Percentiles rank a stretch among this genome's conserved stretches.
Conservation (phyloP, 2,797 vertebrate genomes). For the Enteromius fasciolatus region DNA sequence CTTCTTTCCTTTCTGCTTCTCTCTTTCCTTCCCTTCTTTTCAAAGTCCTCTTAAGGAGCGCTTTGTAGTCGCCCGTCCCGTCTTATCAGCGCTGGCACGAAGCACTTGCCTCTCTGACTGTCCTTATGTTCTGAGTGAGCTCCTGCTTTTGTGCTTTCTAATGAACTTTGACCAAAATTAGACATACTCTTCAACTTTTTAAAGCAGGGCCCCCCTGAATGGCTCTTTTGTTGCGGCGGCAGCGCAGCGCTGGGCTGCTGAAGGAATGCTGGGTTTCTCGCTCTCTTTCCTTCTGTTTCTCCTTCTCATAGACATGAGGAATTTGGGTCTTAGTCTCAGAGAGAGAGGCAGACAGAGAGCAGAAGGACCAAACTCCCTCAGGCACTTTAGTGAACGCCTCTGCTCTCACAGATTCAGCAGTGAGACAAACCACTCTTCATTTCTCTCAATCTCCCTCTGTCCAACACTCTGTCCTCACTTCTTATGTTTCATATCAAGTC, state of each 20-base stretch:
- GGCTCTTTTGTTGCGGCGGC: conserved; percentile 75
- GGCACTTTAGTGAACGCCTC: conserved; percentile 64
- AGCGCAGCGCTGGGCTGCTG: conserved; percentile 60
- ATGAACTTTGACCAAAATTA: conserved; percentile 86
- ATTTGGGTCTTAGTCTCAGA: conserved; percentile 68
- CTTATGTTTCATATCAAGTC: conserved; percentile 29
- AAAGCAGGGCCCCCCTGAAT: conserved; percentile 79
- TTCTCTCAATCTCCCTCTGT: conserved; percentile 44
- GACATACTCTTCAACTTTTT: conserved; percentile 84
- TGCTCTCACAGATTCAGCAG: conserved; percentile 56
- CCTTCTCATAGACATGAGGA: conserved; percentile 76
- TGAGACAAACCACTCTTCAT: conserved; percentile 54
- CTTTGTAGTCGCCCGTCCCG: conserved; percentile 77
- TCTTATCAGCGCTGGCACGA: conserved; percentile 79
- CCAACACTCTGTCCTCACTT: conserved; percentile 44
- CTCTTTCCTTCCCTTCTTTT: conserved; percentile 66
- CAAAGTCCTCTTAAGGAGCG: conserved; percentile 73
- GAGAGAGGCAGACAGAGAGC: conserved; percentile 46
- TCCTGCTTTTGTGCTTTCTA: conserved; percentile 81
- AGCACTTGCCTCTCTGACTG: conserved; percentile 81
- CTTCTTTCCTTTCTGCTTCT: conserved; percentile 57
- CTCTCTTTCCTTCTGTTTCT: conserved; percentile 72
- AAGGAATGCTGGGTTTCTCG: conserved; percentile 75
- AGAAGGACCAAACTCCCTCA: conserved; percentile 61
- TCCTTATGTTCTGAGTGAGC: conserved; percentile 79